Evolutionary conservation across 1,140 invertebrate genomes (phyloP).

Genomic region (Micrasema longulum): DNA sequence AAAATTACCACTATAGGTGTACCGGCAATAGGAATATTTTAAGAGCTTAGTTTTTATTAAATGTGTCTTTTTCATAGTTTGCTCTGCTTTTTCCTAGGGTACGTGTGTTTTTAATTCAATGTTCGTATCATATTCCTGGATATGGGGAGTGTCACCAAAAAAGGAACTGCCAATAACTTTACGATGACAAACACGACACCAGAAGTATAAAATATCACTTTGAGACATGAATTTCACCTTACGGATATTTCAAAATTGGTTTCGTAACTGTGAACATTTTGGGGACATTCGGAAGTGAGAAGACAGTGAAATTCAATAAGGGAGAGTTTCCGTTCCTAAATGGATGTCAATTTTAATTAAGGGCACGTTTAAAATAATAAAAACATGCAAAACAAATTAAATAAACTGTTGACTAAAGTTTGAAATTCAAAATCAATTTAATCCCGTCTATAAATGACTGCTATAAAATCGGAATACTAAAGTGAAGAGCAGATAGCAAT

Average conservation of each 20-base stretch:
- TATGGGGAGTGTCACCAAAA: not conserved
- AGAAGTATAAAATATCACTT: conserved; percentile 44
- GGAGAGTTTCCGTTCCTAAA: not conserved
- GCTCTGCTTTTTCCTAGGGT: too few relatives aligned
- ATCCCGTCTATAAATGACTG: too few relatives aligned
- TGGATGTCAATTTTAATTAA: not conserved
- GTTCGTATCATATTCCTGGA: too few relatives aligned
- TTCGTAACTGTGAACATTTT: not conserved
- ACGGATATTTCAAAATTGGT: conserved; percentile 9
- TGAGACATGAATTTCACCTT: conserved; percentile 6
- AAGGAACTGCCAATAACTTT: conserved; percentile 37
- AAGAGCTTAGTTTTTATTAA: too few relatives aligned
- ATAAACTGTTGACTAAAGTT: not conserved
- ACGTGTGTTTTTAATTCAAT: not conserved
- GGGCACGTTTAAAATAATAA: not conserved
- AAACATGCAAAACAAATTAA: not conserved
- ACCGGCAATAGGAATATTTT: too few relatives aligned
- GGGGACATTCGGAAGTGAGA: too few relatives aligned
- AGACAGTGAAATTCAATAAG: not conserved
- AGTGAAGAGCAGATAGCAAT: too few relatives aligned
- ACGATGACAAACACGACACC: conserved; percentile 28
- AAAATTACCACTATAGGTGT: too few relatives aligned
- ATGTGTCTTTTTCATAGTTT: too few relatives aligned
- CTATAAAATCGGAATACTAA: too few relatives aligned
- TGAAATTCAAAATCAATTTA: not conserved